Conservation (phyloP, 1,140 invertebrate genomes). For the Caenorhabditis briggsae region DNA sequence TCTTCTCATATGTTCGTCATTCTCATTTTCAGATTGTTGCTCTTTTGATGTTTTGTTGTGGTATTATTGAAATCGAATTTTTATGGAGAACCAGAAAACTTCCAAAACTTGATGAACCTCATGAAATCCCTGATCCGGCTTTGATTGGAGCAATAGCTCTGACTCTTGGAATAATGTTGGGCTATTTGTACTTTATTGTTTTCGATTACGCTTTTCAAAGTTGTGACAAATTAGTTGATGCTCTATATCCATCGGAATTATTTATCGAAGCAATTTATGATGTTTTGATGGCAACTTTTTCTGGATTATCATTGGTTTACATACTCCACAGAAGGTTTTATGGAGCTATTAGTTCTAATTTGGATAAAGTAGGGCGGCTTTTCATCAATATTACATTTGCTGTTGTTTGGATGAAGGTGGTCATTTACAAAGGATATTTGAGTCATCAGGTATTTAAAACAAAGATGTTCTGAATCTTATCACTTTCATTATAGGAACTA, state of each 20-base stretch:
- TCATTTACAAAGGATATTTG: slow-evolving; percentile 77
- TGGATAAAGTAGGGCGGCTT: slow-evolving; percentile 74
- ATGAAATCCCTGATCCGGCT: slow-evolving; percentile 75
- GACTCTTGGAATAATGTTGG: slow-evolving; percentile 74
- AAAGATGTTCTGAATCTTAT: slow-evolving; percentile 49
- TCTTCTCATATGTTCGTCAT: slow-evolving; percentile 8
- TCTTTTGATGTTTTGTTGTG: slow-evolving; percentile 69
- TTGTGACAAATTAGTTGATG: slow-evolving; percentile 77
- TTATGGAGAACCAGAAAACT: slow-evolving; percentile 69
- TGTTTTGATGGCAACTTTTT: slow-evolving; percentile 75
- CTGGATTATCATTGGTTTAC: slow-evolving; percentile 71
- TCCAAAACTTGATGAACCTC: slow-evolving; percentile 73
- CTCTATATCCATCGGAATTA: slow-evolving; percentile 67
- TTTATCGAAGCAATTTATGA: slow-evolving; percentile 75
- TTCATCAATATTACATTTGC: slow-evolving; percentile 75
- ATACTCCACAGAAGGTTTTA: slow-evolving; percentile 76
- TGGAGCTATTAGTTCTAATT: slow-evolving; percentile 71
- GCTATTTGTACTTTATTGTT: slow-evolving; percentile 76
- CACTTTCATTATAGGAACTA: slow-evolving; percentile 68
- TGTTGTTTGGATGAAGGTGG: slow-evolving; percentile 77
- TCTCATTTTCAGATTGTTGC: slow-evolving; percentile 63
- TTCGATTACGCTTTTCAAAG: slow-evolving; percentile 76
- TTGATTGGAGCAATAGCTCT: slow-evolving; percentile 74
- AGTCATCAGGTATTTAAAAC: slow-evolving; percentile 71
- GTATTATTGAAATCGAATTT: slow-evolving; percentile 73